Evolutionary conservation across 2,797 vertebrate species (phyloP).

Genomic region (Pipistrellus nathusii): DNA sequence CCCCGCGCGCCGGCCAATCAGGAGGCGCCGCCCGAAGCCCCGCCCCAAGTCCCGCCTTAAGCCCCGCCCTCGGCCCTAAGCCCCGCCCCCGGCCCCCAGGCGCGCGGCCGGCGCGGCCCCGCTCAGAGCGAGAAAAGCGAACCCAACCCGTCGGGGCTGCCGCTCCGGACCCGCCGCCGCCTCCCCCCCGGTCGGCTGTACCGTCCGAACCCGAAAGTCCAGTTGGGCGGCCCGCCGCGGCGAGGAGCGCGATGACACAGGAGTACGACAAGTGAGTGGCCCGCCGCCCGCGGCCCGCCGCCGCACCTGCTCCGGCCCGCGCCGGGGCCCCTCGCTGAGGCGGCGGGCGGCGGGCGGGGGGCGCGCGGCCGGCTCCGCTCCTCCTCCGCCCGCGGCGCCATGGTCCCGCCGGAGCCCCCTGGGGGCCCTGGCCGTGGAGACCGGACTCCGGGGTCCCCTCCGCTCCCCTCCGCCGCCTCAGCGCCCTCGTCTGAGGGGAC

Average conservation of each 20-base stretch:
- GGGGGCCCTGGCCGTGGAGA: background rate
- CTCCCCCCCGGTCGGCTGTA: constrained; percentile 94
- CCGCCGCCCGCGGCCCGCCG: too few relatives aligned
- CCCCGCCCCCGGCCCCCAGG: constrained; percentile 41
- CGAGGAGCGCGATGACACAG: constrained; percentile 94
- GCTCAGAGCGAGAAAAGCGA: constrained; percentile 96
- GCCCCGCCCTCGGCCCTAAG: constrained; percentile 73
- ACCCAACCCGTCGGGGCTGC: constrained; percentile 94
- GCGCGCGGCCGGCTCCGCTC: background rate
- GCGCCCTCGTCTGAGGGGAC: background rate
- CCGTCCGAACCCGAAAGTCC: constrained; percentile 98
- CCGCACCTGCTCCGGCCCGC: too few relatives aligned
- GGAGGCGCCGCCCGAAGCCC: background rate
- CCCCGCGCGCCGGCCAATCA: constrained; percentile 67
- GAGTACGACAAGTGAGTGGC: constrained; percentile 98
- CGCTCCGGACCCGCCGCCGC: constrained; percentile 82
- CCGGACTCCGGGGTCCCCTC: too few relatives aligned
- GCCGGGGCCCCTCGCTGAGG: background rate
- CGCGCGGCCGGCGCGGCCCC: constrained; percentile 83
- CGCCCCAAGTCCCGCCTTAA: constrained; percentile 75
- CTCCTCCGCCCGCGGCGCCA: background rate
- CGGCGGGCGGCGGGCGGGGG: background rate
- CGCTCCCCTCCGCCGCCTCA: background rate
- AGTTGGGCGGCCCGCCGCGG: constrained; percentile 93
- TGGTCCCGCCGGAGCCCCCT: background rate